These are phyloP conservation scores for Myripristis jacobus DNA, from an alignment of 2,797 vertebrate genomes.

Conservation along the genomic window DNA sequence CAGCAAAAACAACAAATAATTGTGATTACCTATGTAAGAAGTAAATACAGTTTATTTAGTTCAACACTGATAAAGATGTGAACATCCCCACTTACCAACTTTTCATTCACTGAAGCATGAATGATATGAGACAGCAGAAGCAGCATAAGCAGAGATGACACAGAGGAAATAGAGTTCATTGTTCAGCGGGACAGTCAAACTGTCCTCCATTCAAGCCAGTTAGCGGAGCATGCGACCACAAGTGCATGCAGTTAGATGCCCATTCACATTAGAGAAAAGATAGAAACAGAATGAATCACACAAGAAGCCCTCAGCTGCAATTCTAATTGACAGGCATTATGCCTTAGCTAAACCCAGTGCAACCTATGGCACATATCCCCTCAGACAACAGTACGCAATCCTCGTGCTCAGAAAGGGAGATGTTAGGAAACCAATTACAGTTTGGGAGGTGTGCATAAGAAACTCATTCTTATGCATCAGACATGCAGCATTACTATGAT, in stretches of 20 bases:
- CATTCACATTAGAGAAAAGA: not conserved
- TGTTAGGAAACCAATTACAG: slow-evolving; percentile 45
- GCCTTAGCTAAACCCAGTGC: slow-evolving; percentile 32
- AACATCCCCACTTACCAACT: slow-evolving; percentile 75
- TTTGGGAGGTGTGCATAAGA: slow-evolving; percentile 39
- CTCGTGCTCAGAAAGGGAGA: slow-evolving; percentile 39
- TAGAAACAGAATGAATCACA: slow-evolving; percentile 33
- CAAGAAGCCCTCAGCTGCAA: slow-evolving; percentile 19
- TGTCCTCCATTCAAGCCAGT: slow-evolving; percentile 43
- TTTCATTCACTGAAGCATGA: slow-evolving; percentile 85
- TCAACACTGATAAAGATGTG: slow-evolving; percentile 27
- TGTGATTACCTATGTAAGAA: slow-evolving; percentile 7
- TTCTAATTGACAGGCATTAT: slow-evolving; percentile 27
- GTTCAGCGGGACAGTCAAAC: slow-evolving; percentile 48
- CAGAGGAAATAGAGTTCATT: slow-evolving; percentile 36
- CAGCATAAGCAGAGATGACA: slow-evolving; percentile 59
- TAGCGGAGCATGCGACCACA: slow-evolving; percentile 53
- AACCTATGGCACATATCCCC: slow-evolving; percentile 9
- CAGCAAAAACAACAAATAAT: not conserved
- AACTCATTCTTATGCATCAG: slow-evolving; percentile 41
- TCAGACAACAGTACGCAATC: slow-evolving; percentile 31
- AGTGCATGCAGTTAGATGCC: slow-evolving; percentile 56
- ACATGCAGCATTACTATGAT: slow-evolving; percentile 64
- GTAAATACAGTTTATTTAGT: slow-evolving; percentile 7
- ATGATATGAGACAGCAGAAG: slow-evolving; percentile 74